Percentiles rank a stretch among this genome's conserved stretches.
Evolutionary conservation across 2,888 invertebrate species (phyloP).

Genomic region (Drosophila cognata): DNA sequence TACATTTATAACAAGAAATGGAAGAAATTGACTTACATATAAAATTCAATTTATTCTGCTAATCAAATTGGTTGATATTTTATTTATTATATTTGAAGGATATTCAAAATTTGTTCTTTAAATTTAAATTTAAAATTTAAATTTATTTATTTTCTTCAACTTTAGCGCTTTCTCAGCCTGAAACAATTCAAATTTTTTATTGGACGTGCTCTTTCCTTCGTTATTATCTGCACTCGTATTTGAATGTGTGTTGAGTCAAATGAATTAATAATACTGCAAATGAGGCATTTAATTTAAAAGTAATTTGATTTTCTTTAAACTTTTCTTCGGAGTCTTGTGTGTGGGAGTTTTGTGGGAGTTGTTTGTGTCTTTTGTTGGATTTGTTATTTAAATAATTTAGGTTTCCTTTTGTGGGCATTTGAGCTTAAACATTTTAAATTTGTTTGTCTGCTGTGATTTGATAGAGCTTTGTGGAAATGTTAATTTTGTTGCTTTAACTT

Average conservation of each 20-base stretch:
- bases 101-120: neutral
- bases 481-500: conserved; percentile 1
- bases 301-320: conserved; percentile 25
- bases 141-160: conserved; percentile 15
- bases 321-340: neutral
- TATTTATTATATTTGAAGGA: neutral
- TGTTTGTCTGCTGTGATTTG: conserved; percentile 8
- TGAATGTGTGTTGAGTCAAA: conserved; percentile 20
- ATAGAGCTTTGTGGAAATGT: neutral
- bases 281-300: conserved; percentile 58
- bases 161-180: conserved; percentile 8
- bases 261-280: conserved; percentile 65
- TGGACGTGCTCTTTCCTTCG: neutral
- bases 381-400: conserved; percentile 17
- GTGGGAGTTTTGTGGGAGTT: neutral
- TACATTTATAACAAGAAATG: neutral
- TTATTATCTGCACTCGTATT: conserved; percentile 3
- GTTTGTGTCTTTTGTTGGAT: neutral
- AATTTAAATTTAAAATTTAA: conserved; percentile 4
- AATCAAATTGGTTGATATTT: neutral
- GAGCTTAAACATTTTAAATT: conserved; percentile 5
- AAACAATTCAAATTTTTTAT: conserved; percentile 6
- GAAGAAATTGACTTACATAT: neutral
- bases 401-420: conserved; percentile 12
- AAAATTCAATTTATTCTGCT: neutral